Percentiles rank a stretch among this genome's conserved stretches.
Evolutionary conservation across 2,888 invertebrate genomes (phyloP).

Genomic region (Rhodophaea formosa): DNA sequence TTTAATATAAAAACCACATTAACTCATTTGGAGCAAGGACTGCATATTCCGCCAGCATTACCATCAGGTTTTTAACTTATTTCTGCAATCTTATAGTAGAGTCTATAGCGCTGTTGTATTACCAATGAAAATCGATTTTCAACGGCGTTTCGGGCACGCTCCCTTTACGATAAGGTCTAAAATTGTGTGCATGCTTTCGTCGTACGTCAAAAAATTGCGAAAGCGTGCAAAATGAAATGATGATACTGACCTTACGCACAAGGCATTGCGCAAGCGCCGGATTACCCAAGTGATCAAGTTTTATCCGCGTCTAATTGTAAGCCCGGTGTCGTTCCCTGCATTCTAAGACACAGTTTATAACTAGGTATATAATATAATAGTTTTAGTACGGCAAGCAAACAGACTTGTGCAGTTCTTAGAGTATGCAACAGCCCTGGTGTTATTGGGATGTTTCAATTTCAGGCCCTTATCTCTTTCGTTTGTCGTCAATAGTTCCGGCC

Average conservation of each 20-base stretch:
- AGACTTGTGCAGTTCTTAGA: too few species aligned
- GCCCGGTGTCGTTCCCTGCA: conserved; percentile 33
- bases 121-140: conserved; percentile 21
- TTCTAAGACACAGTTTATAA: background rate
- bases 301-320: conserved; percentile 41
- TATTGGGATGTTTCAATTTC: too few species aligned
- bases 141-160: conserved; percentile 20
- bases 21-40: conserved; percentile 24
- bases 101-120: conserved; percentile 18
- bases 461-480: too few species aligned
- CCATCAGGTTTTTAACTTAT: conserved; percentile 20
- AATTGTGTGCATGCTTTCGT: conserved; percentile 21
- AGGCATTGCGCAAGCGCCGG: conserved; percentile 54
- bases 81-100: conserved; percentile 22
- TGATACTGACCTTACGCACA: conserved; percentile 73
- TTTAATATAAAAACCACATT: conserved; percentile 16
- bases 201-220: conserved; percentile 57
- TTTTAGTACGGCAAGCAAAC: too few species aligned
- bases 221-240: conserved; percentile 73
- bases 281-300: conserved; percentile 52
- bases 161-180: conserved; percentile 23
- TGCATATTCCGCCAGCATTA: conserved; percentile 22
- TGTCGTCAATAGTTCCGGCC: too few species aligned
- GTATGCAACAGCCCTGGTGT: too few species aligned
- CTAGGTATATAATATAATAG: background rate